phyloP scores from a whole-genome alignment of 1,140 invertebrate species.

The Pantala flavescens region DNA sequence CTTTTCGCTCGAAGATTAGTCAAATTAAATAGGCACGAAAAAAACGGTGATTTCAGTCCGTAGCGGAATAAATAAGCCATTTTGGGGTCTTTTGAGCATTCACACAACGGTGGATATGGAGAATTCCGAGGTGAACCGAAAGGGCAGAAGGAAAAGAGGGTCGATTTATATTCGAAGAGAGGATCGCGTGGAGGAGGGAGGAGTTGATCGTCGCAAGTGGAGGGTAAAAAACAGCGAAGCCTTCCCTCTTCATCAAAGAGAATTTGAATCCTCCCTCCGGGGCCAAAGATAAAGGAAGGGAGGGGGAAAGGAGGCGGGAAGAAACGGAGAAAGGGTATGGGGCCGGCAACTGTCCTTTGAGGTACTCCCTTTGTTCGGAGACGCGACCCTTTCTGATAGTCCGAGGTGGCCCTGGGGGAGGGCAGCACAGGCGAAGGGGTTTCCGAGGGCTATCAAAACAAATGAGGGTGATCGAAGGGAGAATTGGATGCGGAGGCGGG shows the following conservation, averaged over 20 bases:
- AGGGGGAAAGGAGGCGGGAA: background rate
- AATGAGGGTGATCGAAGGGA: slow-evolving; percentile 8
- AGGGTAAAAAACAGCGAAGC: background rate
- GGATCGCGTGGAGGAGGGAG: background rate
- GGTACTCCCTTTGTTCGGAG: slow-evolving; percentile 3
- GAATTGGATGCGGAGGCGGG: background rate
- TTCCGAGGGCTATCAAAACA: slow-evolving; percentile 5
- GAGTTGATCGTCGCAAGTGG: slow-evolving; percentile 2
- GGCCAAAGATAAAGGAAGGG: background rate
- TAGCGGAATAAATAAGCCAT: too few relatives aligned
- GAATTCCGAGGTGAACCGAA: background rate
- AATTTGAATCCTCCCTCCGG: background rate
- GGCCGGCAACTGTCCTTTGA: slow-evolving; percentile 1
- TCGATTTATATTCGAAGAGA: background rate
- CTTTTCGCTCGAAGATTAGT: too few relatives aligned
- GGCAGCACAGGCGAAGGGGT: background rate
- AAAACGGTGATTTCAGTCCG: too few relatives aligned
- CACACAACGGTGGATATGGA: too few relatives aligned
- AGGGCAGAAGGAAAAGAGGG: background rate
- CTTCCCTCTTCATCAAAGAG: slow-evolving; percentile 3
- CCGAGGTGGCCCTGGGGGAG: background rate
- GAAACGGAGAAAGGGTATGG: background rate
- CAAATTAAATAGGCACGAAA: too few relatives aligned
- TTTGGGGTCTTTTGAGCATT: too few relatives aligned
- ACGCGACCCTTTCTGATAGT: background rate